phyloP scores from a whole-genome alignment of 1,140 invertebrate species.

The Mesaphorura yosii region DNA sequence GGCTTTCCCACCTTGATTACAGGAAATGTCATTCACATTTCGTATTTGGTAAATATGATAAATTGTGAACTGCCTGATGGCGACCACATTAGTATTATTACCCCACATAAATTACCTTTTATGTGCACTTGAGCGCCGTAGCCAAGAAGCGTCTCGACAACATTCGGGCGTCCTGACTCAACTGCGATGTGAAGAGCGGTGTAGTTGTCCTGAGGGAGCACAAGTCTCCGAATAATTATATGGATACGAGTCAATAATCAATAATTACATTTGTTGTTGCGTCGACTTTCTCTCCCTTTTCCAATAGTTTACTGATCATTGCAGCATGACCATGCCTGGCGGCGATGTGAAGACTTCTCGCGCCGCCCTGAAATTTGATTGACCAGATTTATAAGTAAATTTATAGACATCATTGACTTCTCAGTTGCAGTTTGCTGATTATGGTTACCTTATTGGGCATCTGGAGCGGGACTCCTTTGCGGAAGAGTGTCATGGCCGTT shows the following conservation, averaged over 20 bases:
- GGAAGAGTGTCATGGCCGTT: constrained; percentile 95
- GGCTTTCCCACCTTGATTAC: constrained; percentile 52
- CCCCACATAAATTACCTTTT: constrained; percentile 52
- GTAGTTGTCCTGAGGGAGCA: constrained; percentile 69
- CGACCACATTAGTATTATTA: background rate
- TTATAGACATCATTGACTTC: too few species aligned
- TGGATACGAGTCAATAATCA: background rate
- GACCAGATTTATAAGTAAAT: too few species aligned
- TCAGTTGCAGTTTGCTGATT: background rate
- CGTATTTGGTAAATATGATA: background rate
- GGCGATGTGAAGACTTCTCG: constrained; percentile 82
- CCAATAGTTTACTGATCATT: constrained; percentile 88
- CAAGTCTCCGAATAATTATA: background rate
- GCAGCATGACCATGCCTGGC: constrained; percentile 87
- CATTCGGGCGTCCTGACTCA: constrained; percentile 83
- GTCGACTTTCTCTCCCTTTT: constrained; percentile 92
- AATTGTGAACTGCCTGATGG: background rate
- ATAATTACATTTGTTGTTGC: constrained; percentile 76
- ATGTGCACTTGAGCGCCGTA: constrained; percentile 95
- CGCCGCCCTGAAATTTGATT: constrained; percentile 54
- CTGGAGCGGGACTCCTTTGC: constrained; percentile 96
- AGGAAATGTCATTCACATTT: background rate
- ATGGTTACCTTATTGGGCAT: constrained; percentile 88
- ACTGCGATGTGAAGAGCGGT: constrained; percentile 99
- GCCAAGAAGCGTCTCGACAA: constrained; percentile 91